Evolutionary conservation across 2,888 invertebrate species (phyloP), one percentile per base, ranked within the genome.

Genomic region (Scaeva pyrastri): DNA sequence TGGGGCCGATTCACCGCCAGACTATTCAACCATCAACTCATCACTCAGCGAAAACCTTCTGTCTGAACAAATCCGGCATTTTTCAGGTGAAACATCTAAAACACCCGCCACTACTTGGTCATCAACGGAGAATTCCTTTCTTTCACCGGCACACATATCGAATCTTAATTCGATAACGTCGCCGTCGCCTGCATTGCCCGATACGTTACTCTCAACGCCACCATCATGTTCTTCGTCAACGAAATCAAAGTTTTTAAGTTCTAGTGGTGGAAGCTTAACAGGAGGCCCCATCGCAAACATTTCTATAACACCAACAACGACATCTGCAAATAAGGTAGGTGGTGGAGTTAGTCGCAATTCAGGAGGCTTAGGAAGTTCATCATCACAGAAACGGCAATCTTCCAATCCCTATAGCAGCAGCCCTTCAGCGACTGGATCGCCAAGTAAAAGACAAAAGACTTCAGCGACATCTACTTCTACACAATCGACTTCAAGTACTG

Each of bases 161-260:
- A 92, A 91, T 88, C 90, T 92, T 77, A 92, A 92, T 89, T 91
- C 92, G 87, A 92, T 92, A 88, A 92, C 92, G 75, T 92, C 92
- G 72, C 92, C 92, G 43, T 91, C 92, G 19, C 91, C 92, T 88
- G 91, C 92, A 88, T 91, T 92, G 87, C 92, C 92, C 73, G 92
- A 92, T 79, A 89, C 90, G 80, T 88, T 92, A 77, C 88, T 92
- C 58, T 92, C 91, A 58, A 92, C 92, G 77, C 91, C 92, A 80
- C 91, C 92, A 8, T 89, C 90, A 74, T 58, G 73, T 75, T 88
- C 81, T 1, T 50, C 60, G 55, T 58, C 76, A 68, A 62, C 88
- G 31, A 77, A 75, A 62, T 75, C 88, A 58, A 75, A 55, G 64
- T 80, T 78, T 50, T 75, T 75, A 66, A 74, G 48, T 79, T 64